Conservation (phyloP, 1,140 invertebrate genomes). For the Apocrypta bakeri region DNA sequence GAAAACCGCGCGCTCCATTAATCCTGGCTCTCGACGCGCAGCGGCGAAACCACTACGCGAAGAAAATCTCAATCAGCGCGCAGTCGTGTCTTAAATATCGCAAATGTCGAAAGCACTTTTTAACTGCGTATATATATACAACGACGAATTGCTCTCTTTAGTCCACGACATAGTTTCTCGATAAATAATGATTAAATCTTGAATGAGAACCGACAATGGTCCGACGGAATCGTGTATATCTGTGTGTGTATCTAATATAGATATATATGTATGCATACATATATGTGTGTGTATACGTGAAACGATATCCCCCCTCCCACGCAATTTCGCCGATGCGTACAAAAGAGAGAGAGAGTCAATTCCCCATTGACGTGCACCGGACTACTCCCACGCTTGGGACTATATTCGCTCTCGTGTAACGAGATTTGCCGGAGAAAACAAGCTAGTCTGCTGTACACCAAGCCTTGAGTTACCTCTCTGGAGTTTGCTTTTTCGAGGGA, state of each 20-base stretch:
- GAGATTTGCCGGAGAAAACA: constrained; percentile 14
- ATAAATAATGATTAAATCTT: constrained; percentile 22
- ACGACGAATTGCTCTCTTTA: not conserved
- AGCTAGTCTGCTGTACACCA: not conserved
- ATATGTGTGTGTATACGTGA: no score
- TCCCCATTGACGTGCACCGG: constrained; percentile 8
- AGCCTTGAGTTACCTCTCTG: not conserved
- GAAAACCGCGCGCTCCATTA: constrained; percentile 19
- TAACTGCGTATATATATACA: not conserved
- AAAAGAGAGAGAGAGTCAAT: not conserved
- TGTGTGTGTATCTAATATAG: no score
- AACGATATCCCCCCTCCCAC: not conserved
- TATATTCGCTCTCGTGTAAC: not conserved
- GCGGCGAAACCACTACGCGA: not conserved
- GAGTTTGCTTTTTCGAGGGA: not conserved
- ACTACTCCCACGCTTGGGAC: not conserved
- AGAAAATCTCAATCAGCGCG: constrained; percentile 31
- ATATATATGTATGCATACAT: not conserved
- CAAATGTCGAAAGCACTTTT: constrained; percentile 21
- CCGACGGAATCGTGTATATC: not conserved
- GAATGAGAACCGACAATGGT: constrained; percentile 18
- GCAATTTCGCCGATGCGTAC: constrained; percentile 15
- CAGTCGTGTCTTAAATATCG: not conserved
- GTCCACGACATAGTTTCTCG: not conserved
- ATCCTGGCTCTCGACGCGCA: not conserved